phyloP scores from a whole-genome alignment of 1,140 invertebrate genomes.

The Thaumetopoea pityocampa region DNA sequence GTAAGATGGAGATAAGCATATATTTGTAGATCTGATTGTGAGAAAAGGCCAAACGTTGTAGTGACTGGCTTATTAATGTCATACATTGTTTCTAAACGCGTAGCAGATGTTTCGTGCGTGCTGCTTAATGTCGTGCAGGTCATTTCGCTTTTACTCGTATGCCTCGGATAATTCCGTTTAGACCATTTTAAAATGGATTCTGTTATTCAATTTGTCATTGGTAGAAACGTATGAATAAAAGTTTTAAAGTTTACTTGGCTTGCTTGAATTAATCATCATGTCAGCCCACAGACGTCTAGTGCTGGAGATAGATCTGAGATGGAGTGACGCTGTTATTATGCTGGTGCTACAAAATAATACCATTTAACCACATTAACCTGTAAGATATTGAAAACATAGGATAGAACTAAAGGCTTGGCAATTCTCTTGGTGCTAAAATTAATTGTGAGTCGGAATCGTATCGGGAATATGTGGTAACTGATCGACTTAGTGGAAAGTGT shows the following conservation, averaged over 20 bases:
- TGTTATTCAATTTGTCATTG: not conserved
- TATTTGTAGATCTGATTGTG: conserved; percentile 9
- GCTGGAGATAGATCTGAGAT: too few relatives aligned
- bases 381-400: too few relatives aligned
- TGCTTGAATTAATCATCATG: not conserved
- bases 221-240: not conserved
- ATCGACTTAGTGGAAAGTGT: too few relatives aligned
- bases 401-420: too few relatives aligned
- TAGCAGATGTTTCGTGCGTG: conserved; percentile 17
- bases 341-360: too few relatives aligned
- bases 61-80: conserved; percentile 21
- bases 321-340: too few relatives aligned
- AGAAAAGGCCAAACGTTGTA: conserved; percentile 7
- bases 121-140: conserved; percentile 6
- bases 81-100: conserved; percentile 26
- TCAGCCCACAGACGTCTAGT: too few relatives aligned
- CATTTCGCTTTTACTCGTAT: conserved; percentile 2
- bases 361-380: too few relatives aligned
- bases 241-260: too few relatives aligned
- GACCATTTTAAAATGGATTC: not conserved
- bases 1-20: conserved; percentile 10
- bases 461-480: too few relatives aligned
- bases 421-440: too few relatives aligned
- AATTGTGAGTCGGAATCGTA: too few relatives aligned
- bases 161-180: conserved; percentile 1